phyloP scores from a whole-genome alignment of 2,888 invertebrate species.

The Bellardia bayeri region DNA sequence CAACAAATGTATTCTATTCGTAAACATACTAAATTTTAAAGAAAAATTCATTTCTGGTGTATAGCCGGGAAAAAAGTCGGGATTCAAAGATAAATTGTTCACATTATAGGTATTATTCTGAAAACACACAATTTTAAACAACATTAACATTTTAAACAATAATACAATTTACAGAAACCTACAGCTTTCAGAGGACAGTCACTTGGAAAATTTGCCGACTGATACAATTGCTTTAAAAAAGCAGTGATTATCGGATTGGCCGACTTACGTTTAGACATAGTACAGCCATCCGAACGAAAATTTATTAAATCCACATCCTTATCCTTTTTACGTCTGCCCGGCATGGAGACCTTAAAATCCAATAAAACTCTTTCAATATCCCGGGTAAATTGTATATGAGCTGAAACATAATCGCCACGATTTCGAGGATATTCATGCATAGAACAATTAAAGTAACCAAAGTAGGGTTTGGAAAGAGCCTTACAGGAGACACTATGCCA shows the following conservation, averaged over 20 bases:
- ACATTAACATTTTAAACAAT: background rate
- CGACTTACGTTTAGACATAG: background rate
- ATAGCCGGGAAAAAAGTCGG: constrained; percentile 44
- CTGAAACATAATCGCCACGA: constrained; percentile 35
- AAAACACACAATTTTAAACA: background rate
- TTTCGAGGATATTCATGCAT: constrained; percentile 19
- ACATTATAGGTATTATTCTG: constrained; percentile 18
- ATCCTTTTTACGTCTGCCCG: background rate
- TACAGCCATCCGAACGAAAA: constrained; percentile 32
- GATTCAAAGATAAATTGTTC: constrained; percentile 33
- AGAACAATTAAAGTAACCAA: constrained; percentile 5
- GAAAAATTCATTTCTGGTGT: constrained; percentile 46
- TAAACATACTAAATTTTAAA: constrained; percentile 1
- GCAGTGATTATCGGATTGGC: constrained; percentile 20
- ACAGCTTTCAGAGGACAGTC: constrained; percentile 39
- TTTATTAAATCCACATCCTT: constrained; percentile 9
- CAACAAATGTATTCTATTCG: background rate
- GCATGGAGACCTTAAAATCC: constrained; percentile 7
- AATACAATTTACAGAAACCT: background rate
- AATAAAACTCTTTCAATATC: background rate
- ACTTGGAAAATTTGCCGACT: background rate
- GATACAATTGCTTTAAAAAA: background rate
- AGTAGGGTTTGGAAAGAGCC: background rate
- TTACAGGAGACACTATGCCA: background rate
- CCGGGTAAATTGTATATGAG: background rate